Evolutionary conservation across 1,140 invertebrate genomes (phyloP).

Genomic region (Caligus rogercresseyi): DNA sequence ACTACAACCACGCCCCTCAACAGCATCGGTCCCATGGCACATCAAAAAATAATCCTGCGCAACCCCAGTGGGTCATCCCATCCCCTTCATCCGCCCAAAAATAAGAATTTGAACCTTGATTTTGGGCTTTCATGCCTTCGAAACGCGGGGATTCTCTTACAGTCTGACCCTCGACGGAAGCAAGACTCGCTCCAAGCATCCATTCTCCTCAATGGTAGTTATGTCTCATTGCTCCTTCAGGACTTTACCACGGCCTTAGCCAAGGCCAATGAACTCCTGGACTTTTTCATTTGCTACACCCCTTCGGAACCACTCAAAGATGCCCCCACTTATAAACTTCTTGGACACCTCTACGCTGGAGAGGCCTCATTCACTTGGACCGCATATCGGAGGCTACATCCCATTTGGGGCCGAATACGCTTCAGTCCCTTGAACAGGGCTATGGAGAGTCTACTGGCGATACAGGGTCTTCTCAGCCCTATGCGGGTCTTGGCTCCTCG

Average conservation of each 20-base stretch:
- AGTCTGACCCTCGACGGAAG: background rate
- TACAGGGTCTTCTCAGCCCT: background rate
- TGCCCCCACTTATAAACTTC: background rate
- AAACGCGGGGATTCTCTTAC: background rate
- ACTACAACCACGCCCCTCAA: background rate
- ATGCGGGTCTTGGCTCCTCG: background rate
- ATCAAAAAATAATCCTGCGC: background rate
- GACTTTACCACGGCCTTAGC: background rate
- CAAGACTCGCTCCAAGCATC: background rate
- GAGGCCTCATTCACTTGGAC: background rate
- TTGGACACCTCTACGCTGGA: background rate
- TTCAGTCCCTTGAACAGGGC: background rate
- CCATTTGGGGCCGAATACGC: background rate
- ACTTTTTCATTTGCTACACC: background rate
- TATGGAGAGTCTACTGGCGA: background rate
- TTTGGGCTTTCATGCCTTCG: background rate
- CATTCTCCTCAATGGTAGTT: background rate
- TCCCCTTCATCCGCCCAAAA: background rate
- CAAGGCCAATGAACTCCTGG: background rate
- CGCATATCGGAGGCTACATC: background rate
- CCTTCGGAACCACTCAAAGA: background rate
- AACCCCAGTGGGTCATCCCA: background rate
- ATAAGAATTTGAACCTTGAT: background rate
- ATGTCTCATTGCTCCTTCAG: background rate
- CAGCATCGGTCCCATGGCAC: background rate